Percentiles rank a stretch among this genome's conserved stretches.
These are phyloP conservation scores for Hiodon alosoides DNA, from an alignment of 2,113 vertebrate species.

Conservation along the genomic window DNA sequence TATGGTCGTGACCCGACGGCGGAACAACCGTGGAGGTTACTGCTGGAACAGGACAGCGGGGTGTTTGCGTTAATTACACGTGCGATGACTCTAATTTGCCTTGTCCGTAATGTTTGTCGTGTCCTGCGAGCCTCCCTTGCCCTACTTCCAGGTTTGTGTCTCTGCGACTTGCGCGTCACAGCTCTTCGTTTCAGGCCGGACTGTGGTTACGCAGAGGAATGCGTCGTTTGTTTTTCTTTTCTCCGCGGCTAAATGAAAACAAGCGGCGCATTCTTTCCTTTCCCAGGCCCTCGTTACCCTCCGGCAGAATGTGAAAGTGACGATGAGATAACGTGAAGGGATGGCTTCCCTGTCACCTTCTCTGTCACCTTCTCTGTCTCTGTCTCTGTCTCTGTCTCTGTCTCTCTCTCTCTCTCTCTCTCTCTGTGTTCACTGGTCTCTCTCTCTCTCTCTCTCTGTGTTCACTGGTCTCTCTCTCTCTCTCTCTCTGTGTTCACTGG, in stretches of 20 bases:
- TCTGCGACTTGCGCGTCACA: neutral
- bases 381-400: neutral
- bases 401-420: neutral
- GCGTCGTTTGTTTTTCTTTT: neutral
- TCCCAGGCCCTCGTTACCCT: conserved; percentile 3
- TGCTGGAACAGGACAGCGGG: too few species aligned
- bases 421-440: too few species aligned
- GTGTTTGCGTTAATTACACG: too few species aligned
- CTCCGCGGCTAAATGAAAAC: conserved; percentile 1
- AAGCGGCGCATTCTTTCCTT: neutral
- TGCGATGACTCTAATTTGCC: too few species aligned
- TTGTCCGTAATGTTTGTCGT: too few species aligned
- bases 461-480: too few species aligned
- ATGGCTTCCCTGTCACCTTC: neutral
- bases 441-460: too few species aligned
- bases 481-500: too few species aligned
- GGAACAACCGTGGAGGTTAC: neutral
- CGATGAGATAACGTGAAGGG: conserved; percentile 11
- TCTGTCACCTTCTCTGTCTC: neutral
- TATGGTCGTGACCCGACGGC: neutral
- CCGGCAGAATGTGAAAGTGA: neutral
- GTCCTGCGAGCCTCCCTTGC: neutral
- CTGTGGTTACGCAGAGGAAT: neutral
- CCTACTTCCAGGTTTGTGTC: neutral
- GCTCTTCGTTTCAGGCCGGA: neutral